Evolutionary conservation across 2,888 invertebrate species (phyloP).

Genomic region (Meta bourneti): DNA sequence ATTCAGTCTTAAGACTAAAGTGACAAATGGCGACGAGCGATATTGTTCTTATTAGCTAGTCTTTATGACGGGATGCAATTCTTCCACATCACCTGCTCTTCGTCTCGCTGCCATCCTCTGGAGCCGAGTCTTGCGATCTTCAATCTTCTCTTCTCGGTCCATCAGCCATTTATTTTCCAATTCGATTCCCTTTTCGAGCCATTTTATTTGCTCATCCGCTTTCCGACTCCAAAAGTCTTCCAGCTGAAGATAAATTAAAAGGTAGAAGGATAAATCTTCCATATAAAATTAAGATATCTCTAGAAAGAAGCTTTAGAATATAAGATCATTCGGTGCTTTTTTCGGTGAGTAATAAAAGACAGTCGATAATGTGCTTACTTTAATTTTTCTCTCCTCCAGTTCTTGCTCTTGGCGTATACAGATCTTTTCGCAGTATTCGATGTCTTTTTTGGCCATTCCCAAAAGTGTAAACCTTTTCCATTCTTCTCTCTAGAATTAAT

Average conservation of each 20-base stretch:
- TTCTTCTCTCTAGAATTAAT: constrained; percentile 13
- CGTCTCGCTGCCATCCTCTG: background rate
- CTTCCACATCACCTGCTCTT: too few relatives aligned
- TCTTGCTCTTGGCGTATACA: background rate
- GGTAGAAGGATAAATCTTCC: too few relatives aligned
- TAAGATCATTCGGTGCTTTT: too few relatives aligned
- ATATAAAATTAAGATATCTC: too few relatives aligned
- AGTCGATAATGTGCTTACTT: background rate
- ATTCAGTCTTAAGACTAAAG: too few relatives aligned
- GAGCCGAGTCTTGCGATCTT: background rate
- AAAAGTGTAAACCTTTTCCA: background rate
- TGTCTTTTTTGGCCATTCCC: constrained; percentile 17
- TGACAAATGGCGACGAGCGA: too few relatives aligned
- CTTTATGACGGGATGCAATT: too few relatives aligned
- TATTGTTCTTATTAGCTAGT: too few relatives aligned
- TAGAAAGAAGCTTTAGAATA: too few relatives aligned
- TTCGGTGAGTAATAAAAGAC: too few relatives aligned
- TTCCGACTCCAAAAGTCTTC: constrained; percentile 41
- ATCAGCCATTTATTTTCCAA: constrained; percentile 27
- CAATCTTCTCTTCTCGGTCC: constrained; percentile 6
- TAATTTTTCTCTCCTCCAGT: background rate
- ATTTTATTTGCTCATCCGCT: background rate
- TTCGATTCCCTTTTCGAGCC: constrained; percentile 28
- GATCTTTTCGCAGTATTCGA: background rate
- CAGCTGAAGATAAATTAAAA: background rate